Conservation (phyloP, 1,140 invertebrate species). For the Diachasmimorpha longicaudata region DNA sequence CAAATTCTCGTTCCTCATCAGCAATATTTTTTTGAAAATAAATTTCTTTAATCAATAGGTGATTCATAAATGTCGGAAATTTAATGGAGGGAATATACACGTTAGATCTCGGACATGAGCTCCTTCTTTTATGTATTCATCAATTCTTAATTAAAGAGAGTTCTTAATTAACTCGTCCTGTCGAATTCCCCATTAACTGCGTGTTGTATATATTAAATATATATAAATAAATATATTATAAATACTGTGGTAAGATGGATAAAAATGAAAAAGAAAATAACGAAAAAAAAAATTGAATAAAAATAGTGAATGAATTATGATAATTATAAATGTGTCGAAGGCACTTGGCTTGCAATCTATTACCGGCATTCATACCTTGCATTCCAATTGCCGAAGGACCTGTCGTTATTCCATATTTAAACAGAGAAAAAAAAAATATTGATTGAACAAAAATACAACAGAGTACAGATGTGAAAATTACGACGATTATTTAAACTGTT, state of each 20-base stretch:
- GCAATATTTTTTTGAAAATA: background rate
- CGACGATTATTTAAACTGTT: conserved; percentile 22
- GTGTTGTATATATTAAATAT: conserved; percentile 57
- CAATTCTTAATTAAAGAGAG: background rate
- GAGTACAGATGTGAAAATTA: background rate
- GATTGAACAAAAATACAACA: conserved; percentile 10
- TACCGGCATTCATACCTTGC: conserved; percentile 40
- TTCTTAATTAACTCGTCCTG: conserved; percentile 37
- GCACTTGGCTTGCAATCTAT: conserved; percentile 53
- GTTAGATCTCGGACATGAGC: background rate
- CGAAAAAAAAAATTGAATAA: conserved; percentile 42
- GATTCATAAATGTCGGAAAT: background rate
- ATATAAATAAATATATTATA: conserved; percentile 50
- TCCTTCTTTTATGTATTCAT: background rate
- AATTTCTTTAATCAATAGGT: background rate
- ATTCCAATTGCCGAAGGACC: conserved; percentile 50
- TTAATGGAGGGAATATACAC: background rate
- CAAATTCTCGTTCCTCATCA: background rate
- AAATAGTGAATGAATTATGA: conserved; percentile 43
- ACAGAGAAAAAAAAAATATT: conserved; percentile 21
- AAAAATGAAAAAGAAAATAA: conserved; percentile 24
- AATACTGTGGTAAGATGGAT: conserved; percentile 35
- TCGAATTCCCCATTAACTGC: conserved; percentile 35
- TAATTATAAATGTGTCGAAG: conserved; percentile 37
- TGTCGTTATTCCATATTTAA: conserved; percentile 54